phyloP scores from a whole-genome alignment of 2,113 vertebrate genomes.

The Amphiprion ocellaris region DNA sequence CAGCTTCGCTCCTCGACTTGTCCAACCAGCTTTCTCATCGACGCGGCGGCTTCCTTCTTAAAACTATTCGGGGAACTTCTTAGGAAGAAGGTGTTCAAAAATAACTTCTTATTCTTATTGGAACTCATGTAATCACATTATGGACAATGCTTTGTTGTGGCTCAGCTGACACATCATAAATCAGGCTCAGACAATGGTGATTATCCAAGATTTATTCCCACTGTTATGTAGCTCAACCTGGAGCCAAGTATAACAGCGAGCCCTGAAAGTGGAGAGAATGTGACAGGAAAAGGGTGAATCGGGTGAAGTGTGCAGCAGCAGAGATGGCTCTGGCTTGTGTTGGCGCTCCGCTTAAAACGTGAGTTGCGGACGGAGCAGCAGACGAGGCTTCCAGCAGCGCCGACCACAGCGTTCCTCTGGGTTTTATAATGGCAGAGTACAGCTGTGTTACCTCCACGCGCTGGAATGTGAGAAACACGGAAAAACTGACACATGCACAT shows the following conservation, averaged over 20 bases:
- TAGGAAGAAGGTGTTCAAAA: slow-evolving; percentile 21
- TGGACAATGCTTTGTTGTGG: slow-evolving; percentile 2
- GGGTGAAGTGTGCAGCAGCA: slow-evolving; percentile 23
- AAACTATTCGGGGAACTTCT: slow-evolving; percentile 39
- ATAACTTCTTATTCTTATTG: slow-evolving; percentile 48
- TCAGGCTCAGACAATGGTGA: neutral
- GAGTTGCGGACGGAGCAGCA: slow-evolving; percentile 63
- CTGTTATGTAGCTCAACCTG: neutral
- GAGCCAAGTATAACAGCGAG: neutral
- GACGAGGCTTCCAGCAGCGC: slow-evolving; percentile 60
- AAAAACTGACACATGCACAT: slow-evolving; percentile 70
- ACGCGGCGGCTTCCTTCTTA: slow-evolving; percentile 29
- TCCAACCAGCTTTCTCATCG: slow-evolving; percentile 25
- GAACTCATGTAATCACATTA: slow-evolving; percentile 20
- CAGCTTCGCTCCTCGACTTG: slow-evolving; percentile 42
- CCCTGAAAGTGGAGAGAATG: slow-evolving; percentile 1
- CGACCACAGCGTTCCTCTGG: slow-evolving; percentile 70
- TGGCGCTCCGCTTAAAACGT: slow-evolving; percentile 53
- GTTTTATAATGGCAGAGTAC: slow-evolving; percentile 69
- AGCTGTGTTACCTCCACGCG: slow-evolving; percentile 63
- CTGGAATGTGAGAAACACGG: slow-evolving; percentile 76
- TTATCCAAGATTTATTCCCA: neutral
- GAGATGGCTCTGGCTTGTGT: slow-evolving; percentile 27
- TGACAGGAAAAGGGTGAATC: neutral
- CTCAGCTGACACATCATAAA: slow-evolving; percentile 11